A percentile compares a stretch with the other conserved stretches of the same genome.
Evolutionary conservation across 2,888 invertebrate species (phyloP).

Genomic region (Ceraclea dissimilis): DNA sequence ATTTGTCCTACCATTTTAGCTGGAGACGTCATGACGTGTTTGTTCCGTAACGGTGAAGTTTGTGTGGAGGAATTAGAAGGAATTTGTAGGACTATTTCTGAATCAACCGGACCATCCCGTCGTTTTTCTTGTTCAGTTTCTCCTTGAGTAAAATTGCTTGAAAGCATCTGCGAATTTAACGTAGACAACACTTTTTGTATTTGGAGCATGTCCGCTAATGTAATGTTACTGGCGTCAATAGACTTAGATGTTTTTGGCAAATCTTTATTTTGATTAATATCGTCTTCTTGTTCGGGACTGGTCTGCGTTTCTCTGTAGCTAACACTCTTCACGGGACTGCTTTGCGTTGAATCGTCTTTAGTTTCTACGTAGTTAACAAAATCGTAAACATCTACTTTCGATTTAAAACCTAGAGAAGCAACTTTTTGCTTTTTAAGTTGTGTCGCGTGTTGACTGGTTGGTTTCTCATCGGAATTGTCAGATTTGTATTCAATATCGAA

Average conservation of each 20-base stretch:
- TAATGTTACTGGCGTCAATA: conserved; percentile 30
- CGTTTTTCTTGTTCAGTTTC: background rate
- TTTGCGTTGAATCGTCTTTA: conserved; percentile 43
- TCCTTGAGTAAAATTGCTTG: conserved; percentile 2
- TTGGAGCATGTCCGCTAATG: conserved; percentile 39
- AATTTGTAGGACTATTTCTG: too few species aligned
- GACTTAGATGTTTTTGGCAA: background rate
- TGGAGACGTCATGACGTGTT: conserved; percentile 45
- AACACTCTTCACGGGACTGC: conserved; percentile 33
- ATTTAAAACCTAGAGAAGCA: conserved; percentile 39
- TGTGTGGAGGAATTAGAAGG: conserved; percentile 31
- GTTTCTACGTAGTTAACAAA: conserved; percentile 40
- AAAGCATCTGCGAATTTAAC: conserved; percentile 12
- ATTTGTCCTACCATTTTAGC: conserved; percentile 37
- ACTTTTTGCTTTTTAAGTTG: background rate
- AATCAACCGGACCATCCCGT: background rate
- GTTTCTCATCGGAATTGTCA: conserved; percentile 4
- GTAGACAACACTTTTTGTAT: conserved; percentile 39
- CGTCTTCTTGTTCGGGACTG: conserved; percentile 9
- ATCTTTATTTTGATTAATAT: background rate
- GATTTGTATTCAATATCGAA: conserved; percentile 37
- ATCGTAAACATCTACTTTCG: conserved; percentile 41
- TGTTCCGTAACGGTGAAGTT: conserved; percentile 42
- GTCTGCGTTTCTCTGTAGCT: conserved; percentile 44
- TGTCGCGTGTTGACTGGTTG: background rate